These are phyloP conservation scores for Operophtera brumata DNA, from an alignment of 2,888 invertebrate species.

Conservation along the genomic window DNA sequence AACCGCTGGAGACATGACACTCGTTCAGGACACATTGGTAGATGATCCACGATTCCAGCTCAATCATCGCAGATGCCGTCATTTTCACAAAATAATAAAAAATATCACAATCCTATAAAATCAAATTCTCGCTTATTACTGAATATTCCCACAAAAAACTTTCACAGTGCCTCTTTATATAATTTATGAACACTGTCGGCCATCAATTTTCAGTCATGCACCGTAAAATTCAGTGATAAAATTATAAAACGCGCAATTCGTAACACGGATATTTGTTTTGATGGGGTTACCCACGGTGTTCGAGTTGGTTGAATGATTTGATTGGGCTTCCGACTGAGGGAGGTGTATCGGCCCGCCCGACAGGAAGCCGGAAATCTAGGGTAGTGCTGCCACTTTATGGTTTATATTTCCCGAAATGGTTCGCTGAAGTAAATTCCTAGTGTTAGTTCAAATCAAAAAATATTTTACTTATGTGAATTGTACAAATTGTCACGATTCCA, in stretches of 20 bases:
- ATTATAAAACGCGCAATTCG: conserved; percentile 51
- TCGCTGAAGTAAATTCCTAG: not conserved
- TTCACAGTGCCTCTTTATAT: conserved; percentile 40
- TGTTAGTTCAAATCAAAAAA: not conserved
- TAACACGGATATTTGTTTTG: conserved; percentile 51
- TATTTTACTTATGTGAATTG: too few species aligned
- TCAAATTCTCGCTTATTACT: conserved; percentile 35
- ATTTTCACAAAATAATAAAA: conserved; percentile 54
- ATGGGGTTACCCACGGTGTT: conserved; percentile 58
- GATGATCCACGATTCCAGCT: conserved; percentile 85
- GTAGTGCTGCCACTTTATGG: conserved; percentile 39
- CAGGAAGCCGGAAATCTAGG: conserved; percentile 45
- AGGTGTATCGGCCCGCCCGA: conserved; percentile 48
- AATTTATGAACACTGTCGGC: conserved; percentile 31
- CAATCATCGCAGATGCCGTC: conserved; percentile 82
- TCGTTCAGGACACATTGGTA: conserved; percentile 85
- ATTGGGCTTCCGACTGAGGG: conserved; percentile 50
- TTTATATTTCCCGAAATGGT: conserved; percentile 17
- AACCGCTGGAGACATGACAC: conserved; percentile 83
- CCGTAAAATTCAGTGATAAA: conserved; percentile 44
- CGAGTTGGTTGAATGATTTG: conserved; percentile 60
- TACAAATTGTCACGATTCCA: too few species aligned
- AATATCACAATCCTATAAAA: conserved; percentile 49
- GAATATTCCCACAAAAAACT: conserved; percentile 39
- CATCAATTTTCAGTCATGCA: conserved; percentile 54